Base-by-base conservation (phyloP, 1,140 invertebrate species). In the Caligus rogercresseyi region DNA sequence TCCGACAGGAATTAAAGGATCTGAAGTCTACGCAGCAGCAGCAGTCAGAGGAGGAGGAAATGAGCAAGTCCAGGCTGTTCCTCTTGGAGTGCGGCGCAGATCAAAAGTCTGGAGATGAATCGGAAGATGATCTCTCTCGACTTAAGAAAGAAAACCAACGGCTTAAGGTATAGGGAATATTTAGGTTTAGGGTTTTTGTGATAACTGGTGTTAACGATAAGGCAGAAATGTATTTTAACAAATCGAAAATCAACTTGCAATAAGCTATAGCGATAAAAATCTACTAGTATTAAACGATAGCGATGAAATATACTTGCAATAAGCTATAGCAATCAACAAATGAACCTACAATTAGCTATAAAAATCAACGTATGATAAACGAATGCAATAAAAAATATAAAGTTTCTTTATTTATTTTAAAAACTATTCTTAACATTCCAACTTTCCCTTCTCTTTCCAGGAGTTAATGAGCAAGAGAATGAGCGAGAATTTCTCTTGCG, bases 381-480 rank as follows among this genome's bases (percentile, higher is more conserved):
- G n/a, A n/a, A n/a, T n/a, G n/a, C n/a, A n/a, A n/a, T n/a, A n/a
- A n/a, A n/a, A n/a, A n/a, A n/a, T n/a, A n/a, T n/a, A n/a, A n/a
- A n/a, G n/a, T n/a, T n/a, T n/a, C n/a, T n/a, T n/a, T n/a, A n/a
- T n/a, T n/a, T n/a, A n/a, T n/a, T n/a, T n/a, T n/a, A n/a, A n/a
- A n/a, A n/a, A n/a, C n/a, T n/a, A n/a, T n/a, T n/a, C n/a, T n/a
- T n/a, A n/a, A n/a, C n/a, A n/a, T n/a, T n/a, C n/a, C n/a, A n/a
- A n/a, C n/a, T n/a, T n/a, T n/a, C n/a, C n/a, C n/a, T n/a, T n/a
- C n/a, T 43, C 31, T 11, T 43, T 43, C n/a, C 31, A 43, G 31
- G 31, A 54, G 53, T 20, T 19, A 20, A 11, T 54, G 16, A 54
- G 53, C 53, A 54, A 54, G 53, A 54, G 53, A 19, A 54, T 54